Evolutionary conservation across 2,113 vertebrate species (phyloP).

Genomic region (Vombatus ursinus): DNA sequence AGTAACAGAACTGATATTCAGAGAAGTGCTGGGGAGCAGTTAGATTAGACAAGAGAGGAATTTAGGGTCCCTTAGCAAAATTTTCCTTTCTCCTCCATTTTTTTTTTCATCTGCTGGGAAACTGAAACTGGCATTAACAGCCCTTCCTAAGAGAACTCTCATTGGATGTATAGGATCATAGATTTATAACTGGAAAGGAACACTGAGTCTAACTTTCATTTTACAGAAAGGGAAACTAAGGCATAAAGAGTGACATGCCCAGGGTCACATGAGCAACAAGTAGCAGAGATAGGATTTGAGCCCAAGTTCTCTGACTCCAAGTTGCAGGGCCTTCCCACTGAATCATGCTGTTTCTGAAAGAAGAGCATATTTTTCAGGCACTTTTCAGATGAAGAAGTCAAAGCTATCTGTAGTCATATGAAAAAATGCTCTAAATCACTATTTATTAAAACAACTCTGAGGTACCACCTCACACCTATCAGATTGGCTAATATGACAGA

Average conservation of each 20-base stretch:
- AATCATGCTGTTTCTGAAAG: not conserved
- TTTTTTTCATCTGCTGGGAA: not conserved
- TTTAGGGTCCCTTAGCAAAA: not conserved
- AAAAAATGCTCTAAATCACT: too few species aligned
- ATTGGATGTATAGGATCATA: not conserved
- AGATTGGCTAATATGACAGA: too few species aligned
- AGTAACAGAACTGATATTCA: not conserved
- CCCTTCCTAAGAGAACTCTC: not conserved
- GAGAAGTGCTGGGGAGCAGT: fast-evolving
- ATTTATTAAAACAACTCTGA: too few species aligned
- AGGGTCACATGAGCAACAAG: not conserved
- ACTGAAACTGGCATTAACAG: not conserved
- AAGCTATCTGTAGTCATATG: too few species aligned
- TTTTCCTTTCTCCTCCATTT: not conserved
- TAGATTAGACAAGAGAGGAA: not conserved
- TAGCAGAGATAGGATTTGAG: not conserved
- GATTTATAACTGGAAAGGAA: not conserved
- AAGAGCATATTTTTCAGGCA: too few species aligned
- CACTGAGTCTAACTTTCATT: not conserved
- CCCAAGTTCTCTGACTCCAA: not conserved
- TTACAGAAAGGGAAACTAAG: not conserved
- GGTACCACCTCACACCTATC: too few species aligned
- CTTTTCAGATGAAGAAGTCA: too few species aligned
- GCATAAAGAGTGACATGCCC: not conserved
- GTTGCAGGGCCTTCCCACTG: not conserved